A percentile compares a stretch with the other conserved stretches of the same genome.
phyloP scores from a whole-genome alignment of 1,140 invertebrate species.

The Meloidogyne floridensis region DNA sequence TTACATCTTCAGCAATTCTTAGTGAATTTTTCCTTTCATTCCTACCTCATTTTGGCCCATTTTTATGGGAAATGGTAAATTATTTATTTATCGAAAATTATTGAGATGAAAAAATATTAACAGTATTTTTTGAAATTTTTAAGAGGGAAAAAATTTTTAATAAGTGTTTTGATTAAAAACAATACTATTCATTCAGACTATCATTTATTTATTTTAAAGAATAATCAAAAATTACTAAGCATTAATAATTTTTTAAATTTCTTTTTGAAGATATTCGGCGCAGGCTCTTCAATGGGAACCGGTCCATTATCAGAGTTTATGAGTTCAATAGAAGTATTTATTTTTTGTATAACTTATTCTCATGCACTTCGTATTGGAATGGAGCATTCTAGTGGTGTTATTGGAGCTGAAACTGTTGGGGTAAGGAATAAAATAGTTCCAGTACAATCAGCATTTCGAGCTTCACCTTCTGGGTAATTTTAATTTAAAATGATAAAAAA shows the following conservation, averaged over 20 bases:
- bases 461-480: background rate
- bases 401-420: background rate
- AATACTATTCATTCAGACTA: too few relatives aligned
- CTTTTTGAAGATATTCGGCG: slow-evolving; percentile 7
- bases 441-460: background rate
- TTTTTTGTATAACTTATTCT: slow-evolving; percentile 18
- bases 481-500: background rate
- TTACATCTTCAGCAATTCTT: slow-evolving; percentile 19
- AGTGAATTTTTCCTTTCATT: slow-evolving; percentile 30
- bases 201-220: too few relatives aligned
- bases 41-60: slow-evolving; percentile 21
- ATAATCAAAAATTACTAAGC: too few relatives aligned
- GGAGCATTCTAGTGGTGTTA: background rate
- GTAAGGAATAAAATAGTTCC: background rate
- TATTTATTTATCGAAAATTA: background rate
- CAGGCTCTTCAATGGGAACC: slow-evolving; percentile 23
- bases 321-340: slow-evolving; percentile 21
- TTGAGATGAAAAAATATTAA: background rate
- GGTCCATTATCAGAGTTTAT: slow-evolving; percentile 25
- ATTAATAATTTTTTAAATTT: too few relatives aligned
- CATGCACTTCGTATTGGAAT: slow-evolving; percentile 14
- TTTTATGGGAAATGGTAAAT: slow-evolving; percentile 26
- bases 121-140: background rate
- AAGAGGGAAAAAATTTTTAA: too few relatives aligned
- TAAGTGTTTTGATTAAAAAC: too few relatives aligned